phyloP scores from a whole-genome alignment of 1,140 invertebrate species.

The Brachionus rotundiformis region DNA sequence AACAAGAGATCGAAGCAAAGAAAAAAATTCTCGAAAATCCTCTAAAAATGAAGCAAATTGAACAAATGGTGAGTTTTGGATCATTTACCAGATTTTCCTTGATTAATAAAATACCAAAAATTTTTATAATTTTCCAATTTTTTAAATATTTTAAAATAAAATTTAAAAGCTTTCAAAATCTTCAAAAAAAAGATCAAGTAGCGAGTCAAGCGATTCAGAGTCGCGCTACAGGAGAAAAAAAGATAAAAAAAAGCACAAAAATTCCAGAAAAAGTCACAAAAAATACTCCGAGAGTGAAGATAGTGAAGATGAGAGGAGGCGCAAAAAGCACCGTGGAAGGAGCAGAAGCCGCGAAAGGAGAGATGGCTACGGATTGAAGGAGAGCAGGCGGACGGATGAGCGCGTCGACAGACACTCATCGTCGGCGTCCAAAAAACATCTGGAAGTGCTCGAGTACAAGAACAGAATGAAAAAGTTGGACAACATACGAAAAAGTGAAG shows the following conservation, averaged over 20 bases:
- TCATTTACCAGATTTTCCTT: too few species aligned
- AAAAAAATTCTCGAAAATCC: slow-evolving; percentile 51
- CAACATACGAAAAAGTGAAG: slow-evolving; percentile 1
- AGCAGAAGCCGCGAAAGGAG: not conserved
- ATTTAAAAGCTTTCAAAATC: slow-evolving; percentile 30
- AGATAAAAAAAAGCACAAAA: slow-evolving; percentile 33
- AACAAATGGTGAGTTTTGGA: slow-evolving; percentile 50
- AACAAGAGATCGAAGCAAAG: slow-evolving; percentile 46
- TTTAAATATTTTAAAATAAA: not conserved
- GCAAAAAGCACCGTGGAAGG: not conserved
- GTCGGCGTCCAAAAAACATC: not conserved
- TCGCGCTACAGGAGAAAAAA: not conserved
- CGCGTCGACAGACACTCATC: not conserved
- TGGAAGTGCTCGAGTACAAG: slow-evolving; percentile 7
- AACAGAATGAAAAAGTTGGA: slow-evolving; percentile 40
- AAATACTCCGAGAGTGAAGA: slow-evolving; percentile 25
- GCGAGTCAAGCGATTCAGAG: slow-evolving; percentile 7
- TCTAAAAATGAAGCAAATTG: slow-evolving; percentile 39
- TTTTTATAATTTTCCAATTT: not conserved
- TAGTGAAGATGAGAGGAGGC: not conserved
- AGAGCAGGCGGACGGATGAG: not conserved
- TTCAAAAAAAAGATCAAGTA: not conserved
- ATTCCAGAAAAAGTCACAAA: slow-evolving; percentile 23
- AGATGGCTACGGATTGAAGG: not conserved
- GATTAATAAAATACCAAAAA: not conserved